Conservation (phyloP, 2,797 vertebrate genomes). For the Syngnathus acus region DNA sequence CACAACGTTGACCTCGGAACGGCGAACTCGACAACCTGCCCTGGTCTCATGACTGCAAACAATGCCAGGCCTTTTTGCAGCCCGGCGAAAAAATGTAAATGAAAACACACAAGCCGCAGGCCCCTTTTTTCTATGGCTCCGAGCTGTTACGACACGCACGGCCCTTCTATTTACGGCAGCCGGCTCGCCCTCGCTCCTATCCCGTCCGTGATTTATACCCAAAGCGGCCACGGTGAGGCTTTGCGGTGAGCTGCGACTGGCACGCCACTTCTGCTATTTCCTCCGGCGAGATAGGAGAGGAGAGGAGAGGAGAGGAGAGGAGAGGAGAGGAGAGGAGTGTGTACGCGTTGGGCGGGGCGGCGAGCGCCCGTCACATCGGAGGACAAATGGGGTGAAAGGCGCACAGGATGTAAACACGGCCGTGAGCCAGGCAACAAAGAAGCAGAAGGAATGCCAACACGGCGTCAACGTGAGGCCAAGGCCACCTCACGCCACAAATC, state of each 20-base stretch:
- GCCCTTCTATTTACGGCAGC: slow-evolving; percentile 51
- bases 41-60: slow-evolving; percentile 44
- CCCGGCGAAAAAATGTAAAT: neutral
- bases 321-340: too few relatives aligned
- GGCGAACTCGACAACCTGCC: slow-evolving; percentile 16
- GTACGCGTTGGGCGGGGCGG: too few relatives aligned
- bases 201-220: slow-evolving; percentile 59
- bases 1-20: neutral
- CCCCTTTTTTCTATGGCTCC: slow-evolving; percentile 56
- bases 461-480: neutral
- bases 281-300: slow-evolving; percentile 20
- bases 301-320: too few relatives aligned
- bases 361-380: slow-evolving; percentile 25
- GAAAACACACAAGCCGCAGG: slow-evolving; percentile 22
- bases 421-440: neutral
- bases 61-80: slow-evolving; percentile 27
- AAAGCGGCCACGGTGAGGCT: slow-evolving; percentile 56
- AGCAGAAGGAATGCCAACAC: neutral
- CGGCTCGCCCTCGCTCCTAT: slow-evolving; percentile 50
- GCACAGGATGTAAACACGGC: neutral
- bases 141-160: slow-evolving; percentile 53
- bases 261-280: slow-evolving; percentile 64
- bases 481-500: neutral
- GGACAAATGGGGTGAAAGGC: slow-evolving; percentile 45
- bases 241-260: slow-evolving; percentile 59